A percentile compares a stretch with the other conserved stretches of the same genome.
phyloP scores from a whole-genome alignment of 2,888 invertebrate genomes.

The Drosophila neonasuta region DNA sequence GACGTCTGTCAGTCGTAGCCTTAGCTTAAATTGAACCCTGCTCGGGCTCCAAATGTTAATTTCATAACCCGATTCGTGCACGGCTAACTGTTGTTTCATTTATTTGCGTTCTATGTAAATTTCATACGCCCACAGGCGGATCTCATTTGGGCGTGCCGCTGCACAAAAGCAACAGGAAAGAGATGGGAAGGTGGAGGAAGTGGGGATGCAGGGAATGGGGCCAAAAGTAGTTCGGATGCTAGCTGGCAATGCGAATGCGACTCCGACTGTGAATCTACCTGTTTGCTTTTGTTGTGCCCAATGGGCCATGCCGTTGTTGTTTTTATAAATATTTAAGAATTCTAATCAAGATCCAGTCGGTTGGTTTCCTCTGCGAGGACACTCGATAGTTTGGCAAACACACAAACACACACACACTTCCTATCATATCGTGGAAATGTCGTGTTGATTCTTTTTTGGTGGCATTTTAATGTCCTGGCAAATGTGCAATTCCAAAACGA shows the following conservation, averaged over 20 bases:
- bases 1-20: slow-evolving; percentile 1
- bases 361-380: slow-evolving; percentile 33
- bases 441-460: slow-evolving; percentile 79
- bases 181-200: neutral
- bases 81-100: slow-evolving; percentile 75
- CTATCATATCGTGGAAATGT: slow-evolving; percentile 68
- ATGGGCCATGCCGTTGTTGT: slow-evolving; percentile 40
- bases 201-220: neutral
- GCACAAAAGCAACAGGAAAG: neutral
- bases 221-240: slow-evolving; percentile 12
- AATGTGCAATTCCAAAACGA: slow-evolving; percentile 68
- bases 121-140: slow-evolving; percentile 47
- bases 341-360: slow-evolving; percentile 81
- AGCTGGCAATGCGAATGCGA: slow-evolving; percentile 3
- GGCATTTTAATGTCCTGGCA: slow-evolving; percentile 77
- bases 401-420: slow-evolving; percentile 1
- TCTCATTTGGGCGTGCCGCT: slow-evolving; percentile 43
- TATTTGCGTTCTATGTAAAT: slow-evolving; percentile 78
- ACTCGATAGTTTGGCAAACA: slow-evolving; percentile 12
- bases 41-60: slow-evolving; percentile 69
- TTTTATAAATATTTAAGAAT: slow-evolving; percentile 81
- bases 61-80: slow-evolving; percentile 76
- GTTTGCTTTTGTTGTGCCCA: slow-evolving; percentile 53
- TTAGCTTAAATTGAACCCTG: slow-evolving; percentile 21
- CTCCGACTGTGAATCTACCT: slow-evolving; percentile 48